A percentile compares a stretch with the other conserved stretches of the same genome.
These are phyloP conservation scores for Netta rufina DNA, from an alignment of 2,797 vertebrate genomes.

Conservation along the genomic window DNA sequence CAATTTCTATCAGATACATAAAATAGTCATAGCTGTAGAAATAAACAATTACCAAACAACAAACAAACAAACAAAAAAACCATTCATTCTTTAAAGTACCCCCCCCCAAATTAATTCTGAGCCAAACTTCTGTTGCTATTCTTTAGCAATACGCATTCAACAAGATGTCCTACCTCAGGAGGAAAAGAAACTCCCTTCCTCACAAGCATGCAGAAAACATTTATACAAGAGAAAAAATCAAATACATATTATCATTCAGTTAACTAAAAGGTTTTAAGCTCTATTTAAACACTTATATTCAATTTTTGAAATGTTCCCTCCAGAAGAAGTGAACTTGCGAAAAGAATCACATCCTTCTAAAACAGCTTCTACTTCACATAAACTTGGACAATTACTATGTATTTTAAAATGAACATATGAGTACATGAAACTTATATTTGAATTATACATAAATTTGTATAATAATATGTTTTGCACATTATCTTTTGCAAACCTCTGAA, in stretches of 20 bases:
- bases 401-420: not conserved
- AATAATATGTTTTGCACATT: not conserved
- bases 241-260: not conserved
- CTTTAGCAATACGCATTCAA: not conserved
- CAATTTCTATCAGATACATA: not conserved
- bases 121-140: not conserved
- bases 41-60: not conserved
- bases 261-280: not conserved
- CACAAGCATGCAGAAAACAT: not conserved
- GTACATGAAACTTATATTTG: not conserved
- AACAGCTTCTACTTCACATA: not conserved
- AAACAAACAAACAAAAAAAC: not conserved
- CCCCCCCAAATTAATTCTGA: not conserved
- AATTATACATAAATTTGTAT: no score
- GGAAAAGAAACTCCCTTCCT: not conserved
- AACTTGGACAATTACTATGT: not conserved
- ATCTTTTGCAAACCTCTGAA: not conserved
- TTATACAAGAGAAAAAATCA: not conserved
- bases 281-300: not conserved
- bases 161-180: not conserved
- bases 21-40: not conserved
- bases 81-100: not conserved
- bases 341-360: accelerated
- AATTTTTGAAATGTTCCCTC: not conserved
- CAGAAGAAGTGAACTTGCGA: not conserved